Conservation (phyloP, 2,113 vertebrate genomes). For the Bos javanicus region DNA sequence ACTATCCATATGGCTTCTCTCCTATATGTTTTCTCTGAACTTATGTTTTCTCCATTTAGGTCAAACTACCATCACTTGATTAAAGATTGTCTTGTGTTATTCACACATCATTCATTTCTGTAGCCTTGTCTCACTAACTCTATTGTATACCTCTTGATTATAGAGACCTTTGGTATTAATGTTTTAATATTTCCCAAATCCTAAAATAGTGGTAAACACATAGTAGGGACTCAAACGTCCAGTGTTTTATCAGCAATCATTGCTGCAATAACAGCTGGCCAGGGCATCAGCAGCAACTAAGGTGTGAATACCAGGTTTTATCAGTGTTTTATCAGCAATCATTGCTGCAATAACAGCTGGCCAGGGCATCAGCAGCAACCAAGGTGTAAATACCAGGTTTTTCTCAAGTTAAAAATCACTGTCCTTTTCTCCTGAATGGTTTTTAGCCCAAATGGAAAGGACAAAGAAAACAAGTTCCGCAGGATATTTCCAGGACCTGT, state of each 20-base stretch:
- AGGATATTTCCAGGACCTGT: neutral
- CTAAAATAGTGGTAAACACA: neutral
- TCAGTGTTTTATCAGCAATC: neutral
- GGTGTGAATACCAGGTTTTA: neutral
- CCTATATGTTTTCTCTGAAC: neutral
- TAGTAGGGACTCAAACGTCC: neutral
- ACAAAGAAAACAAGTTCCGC: neutral
- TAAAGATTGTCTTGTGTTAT: neutral
- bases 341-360: neutral
- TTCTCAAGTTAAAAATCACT: neutral
- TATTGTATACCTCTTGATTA: neutral
- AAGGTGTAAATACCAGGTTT: neutral
- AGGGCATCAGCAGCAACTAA: neutral
- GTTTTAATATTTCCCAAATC: neutral
- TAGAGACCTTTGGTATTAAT: neutral
- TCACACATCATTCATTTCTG: neutral
- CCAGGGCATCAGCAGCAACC: neutral
- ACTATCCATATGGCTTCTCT: neutral
- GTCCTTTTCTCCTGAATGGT: neutral
- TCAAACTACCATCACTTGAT: neutral
- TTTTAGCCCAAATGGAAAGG: neutral
- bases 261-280: neutral
- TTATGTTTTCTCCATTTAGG: neutral
- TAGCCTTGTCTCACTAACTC: neutral
- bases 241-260: neutral